Conservation (phyloP, 2,888 invertebrate species). For the Sialis lutaria region DNA sequence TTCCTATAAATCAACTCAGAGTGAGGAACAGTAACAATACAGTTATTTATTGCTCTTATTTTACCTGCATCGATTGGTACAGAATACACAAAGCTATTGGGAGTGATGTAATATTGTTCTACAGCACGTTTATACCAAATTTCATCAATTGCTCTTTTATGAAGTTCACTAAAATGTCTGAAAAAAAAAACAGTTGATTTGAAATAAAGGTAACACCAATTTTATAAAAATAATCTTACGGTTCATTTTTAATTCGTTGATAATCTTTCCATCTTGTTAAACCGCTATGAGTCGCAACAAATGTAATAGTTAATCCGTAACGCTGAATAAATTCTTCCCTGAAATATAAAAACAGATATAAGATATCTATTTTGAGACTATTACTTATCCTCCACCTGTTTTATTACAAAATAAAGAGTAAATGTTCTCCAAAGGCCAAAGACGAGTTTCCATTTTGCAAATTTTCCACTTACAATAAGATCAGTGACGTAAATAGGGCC, state of each 20-base stretch:
- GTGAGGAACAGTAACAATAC: neutral
- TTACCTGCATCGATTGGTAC: conserved; percentile 46
- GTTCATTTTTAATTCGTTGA: conserved; percentile 14
- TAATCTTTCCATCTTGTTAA: conserved; percentile 77
- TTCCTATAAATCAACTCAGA: conserved; percentile 13
- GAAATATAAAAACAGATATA: conserved; percentile 11
- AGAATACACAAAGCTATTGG: conserved; percentile 67
- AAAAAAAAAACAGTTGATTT: conserved; percentile 10
- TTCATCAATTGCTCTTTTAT: conserved; percentile 69
- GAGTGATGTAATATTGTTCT: conserved; percentile 63
- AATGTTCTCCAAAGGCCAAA: no score
- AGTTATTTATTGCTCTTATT: neutral
- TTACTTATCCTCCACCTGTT: no score
- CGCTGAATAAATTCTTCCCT: conserved; percentile 71
- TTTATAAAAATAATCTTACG: conserved; percentile 11
- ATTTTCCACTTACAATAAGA: no score
- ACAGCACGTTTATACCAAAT: conserved; percentile 80
- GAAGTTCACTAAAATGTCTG: conserved; percentile 57
- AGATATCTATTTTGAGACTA: neutral
- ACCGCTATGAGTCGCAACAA: conserved; percentile 80
- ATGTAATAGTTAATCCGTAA: conserved; percentile 70
- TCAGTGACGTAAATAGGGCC: no score
- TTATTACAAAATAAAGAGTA: no score
- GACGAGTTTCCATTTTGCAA: no score
- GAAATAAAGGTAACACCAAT: neutral